phyloP scores from a whole-genome alignment of 2,888 invertebrate genomes.

The Acheta domesticus region DNA sequence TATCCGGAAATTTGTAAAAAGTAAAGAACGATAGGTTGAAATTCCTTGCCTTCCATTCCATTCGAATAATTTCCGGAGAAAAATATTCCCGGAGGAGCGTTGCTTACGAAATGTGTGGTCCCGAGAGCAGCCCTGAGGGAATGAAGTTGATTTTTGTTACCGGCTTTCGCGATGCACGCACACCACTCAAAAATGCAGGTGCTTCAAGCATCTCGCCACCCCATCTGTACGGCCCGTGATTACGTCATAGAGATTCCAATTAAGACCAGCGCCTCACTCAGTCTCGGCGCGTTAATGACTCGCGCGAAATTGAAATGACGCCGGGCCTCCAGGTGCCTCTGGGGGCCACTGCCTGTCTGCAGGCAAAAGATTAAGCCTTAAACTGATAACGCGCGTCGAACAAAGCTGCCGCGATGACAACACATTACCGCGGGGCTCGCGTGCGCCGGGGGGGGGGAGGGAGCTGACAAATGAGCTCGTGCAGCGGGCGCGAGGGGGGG shows the following conservation, averaged over 20 bases:
- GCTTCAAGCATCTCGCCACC: background rate
- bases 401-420: background rate
- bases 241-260: background rate
- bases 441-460: background rate
- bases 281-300: background rate
- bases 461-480: background rate
- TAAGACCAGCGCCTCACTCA: background rate
- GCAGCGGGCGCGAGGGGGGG: background rate
- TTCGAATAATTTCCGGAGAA: no score
- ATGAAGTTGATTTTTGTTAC: background rate
- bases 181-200: background rate
- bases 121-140: no score
- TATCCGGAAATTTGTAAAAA: background rate
- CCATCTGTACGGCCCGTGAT: background rate
- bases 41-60: background rate
- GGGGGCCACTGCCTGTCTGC: background rate
- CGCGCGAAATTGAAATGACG: background rate
- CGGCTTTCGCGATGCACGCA: background rate
- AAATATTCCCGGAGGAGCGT: no score
- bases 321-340: background rate
- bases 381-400: background rate
- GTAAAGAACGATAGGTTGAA: background rate
- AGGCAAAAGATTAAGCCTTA: background rate
- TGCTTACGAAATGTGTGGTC: no score
- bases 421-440: background rate